Conservation (phyloP, 2,888 invertebrate genomes). For the Stenurella melanura region DNA sequence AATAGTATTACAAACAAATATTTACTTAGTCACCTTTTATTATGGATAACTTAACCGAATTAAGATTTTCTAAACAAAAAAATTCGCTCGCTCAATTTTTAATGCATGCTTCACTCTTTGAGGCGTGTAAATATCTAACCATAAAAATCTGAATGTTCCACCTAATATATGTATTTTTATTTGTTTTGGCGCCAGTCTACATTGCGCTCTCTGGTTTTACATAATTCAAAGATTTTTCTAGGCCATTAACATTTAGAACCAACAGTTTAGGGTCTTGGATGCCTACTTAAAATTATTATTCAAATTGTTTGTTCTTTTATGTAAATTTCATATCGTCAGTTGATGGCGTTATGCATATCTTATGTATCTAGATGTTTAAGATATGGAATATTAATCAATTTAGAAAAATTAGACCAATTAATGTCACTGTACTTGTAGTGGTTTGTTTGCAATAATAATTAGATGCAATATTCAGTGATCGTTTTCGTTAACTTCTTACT, state of each 20-base stretch:
- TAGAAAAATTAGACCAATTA: no score
- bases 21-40: no score
- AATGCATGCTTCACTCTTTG: not conserved
- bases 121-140: not conserved
- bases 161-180: slow-evolving; percentile 23
- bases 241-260: slow-evolving; percentile 43
- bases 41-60: no score
- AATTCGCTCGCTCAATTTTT: not conserved
- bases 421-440: no score
- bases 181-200: slow-evolving; percentile 41
- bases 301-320: slow-evolving; percentile 26
- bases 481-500: no score
- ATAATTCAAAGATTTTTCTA: slow-evolving; percentile 55
- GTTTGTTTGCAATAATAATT: no score
- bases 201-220: slow-evolving; percentile 47
- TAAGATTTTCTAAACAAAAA: not conserved
- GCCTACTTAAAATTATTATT: slow-evolving; percentile 34
- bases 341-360: not conserved
- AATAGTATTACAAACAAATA: no score
- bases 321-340: slow-evolving; percentile 3
- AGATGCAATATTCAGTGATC: no score
- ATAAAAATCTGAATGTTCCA: slow-evolving; percentile 29
- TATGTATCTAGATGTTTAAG: not conserved
- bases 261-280: slow-evolving; percentile 40
- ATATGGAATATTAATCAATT: no score